phyloP scores from a whole-genome alignment of 2,888 invertebrate species.

The Allophyes oxyacanthae region DNA sequence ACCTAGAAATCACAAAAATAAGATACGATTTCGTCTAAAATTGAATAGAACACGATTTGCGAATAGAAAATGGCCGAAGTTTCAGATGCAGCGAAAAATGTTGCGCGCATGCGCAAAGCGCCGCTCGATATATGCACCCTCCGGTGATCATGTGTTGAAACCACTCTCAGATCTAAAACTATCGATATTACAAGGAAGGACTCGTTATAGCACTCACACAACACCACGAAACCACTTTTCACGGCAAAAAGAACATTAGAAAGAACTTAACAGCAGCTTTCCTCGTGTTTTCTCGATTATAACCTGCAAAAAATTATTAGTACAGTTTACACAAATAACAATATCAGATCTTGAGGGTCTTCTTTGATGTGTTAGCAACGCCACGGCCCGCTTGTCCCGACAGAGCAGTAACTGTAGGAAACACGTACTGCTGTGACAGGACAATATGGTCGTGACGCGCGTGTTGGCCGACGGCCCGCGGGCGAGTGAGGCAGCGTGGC shows the following conservation, averaged over 20 bases:
- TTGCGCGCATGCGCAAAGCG: slow-evolving; percentile 82
- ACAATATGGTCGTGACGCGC: slow-evolving; percentile 96
- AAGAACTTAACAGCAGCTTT: slow-evolving; percentile 22
- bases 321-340: slow-evolving; percentile 34
- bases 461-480: slow-evolving; percentile 79
- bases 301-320: slow-evolving; percentile 48
- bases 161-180: slow-evolving; percentile 36
- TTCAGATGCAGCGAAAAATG: slow-evolving; percentile 79
- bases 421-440: slow-evolving; percentile 99
- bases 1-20: slow-evolving; percentile 36
- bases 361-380: slow-evolving; percentile 64
- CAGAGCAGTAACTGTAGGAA: slow-evolving; percentile 94
- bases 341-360: slow-evolving; percentile 21
- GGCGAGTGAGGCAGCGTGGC: slow-evolving; percentile 88
- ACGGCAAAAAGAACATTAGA: slow-evolving; percentile 15
- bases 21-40: slow-evolving; percentile 39
- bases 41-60: slow-evolving; percentile 65
- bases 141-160: slow-evolving; percentile 70
- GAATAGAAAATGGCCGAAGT: slow-evolving; percentile 80
- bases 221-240: slow-evolving; percentile 46
- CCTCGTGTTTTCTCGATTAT: slow-evolving; percentile 37
- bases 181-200: slow-evolving; percentile 6
- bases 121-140: slow-evolving; percentile 87
- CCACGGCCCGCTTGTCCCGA: slow-evolving; percentile 93
- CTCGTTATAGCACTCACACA: slow-evolving; percentile 42